A percentile compares a stretch with the other conserved stretches of the same genome.
These are phyloP conservation scores for Venturia canescens DNA, from an alignment of 1,140 invertebrate genomes.

Conservation along the genomic window DNA sequence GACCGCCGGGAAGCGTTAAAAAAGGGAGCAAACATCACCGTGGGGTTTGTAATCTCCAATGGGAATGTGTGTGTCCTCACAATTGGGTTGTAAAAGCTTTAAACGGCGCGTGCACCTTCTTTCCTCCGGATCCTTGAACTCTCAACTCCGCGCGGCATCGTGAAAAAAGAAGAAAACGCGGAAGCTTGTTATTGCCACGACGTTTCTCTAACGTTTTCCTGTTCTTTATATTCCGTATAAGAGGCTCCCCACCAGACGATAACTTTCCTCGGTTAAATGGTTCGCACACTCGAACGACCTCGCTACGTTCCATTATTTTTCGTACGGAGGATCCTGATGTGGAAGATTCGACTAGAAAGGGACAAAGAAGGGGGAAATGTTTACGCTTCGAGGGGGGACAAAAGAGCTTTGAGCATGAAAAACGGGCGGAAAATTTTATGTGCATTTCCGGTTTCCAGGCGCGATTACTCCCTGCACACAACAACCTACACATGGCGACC, in stretches of 20 bases:
- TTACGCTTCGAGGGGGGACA: not conserved
- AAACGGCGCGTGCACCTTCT: no score
- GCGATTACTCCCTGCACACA: not conserved
- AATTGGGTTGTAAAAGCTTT: no score
- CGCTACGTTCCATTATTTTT: not conserved
- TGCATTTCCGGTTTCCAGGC: not conserved
- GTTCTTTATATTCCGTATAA: not conserved
- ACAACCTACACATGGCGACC: not conserved
- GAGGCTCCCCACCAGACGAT: not conserved
- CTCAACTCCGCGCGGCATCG: no score
- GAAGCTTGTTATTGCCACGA: not conserved
- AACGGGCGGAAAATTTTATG: not conserved
- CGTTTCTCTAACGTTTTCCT: not conserved
- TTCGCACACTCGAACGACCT: not conserved
- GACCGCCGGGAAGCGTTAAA: no score
- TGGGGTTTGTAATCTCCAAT: no score
- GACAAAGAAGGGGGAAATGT: not conserved
- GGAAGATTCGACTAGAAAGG: not conserved
- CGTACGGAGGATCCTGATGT: not conserved
- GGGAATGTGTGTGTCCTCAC: no score
- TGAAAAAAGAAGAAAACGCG: no score
- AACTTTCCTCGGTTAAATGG: no score
- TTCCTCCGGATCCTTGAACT: no score
- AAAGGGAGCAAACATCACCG: no score
- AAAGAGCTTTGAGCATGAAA: not conserved